Evolutionary conservation across 2,888 invertebrate species (phyloP).

Genomic region (Kryphioiulus occultus): DNA sequence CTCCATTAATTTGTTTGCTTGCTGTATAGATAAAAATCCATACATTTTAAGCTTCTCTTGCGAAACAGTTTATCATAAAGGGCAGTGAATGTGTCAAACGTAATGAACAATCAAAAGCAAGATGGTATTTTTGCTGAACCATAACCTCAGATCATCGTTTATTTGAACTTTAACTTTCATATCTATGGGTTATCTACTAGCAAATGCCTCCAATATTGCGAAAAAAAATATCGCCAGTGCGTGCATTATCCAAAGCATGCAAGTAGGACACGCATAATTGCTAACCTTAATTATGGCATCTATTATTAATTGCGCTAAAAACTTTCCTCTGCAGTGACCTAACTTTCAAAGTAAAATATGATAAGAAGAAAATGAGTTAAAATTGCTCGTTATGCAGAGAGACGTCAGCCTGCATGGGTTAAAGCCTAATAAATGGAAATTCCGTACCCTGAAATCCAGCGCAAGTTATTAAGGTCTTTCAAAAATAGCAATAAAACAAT

Average conservation of each 20-base stretch:
- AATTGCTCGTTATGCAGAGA: background rate
- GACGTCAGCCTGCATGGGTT: background rate
- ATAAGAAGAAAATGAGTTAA: constrained; percentile 20
- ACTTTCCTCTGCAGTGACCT: background rate
- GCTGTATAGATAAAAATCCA: background rate
- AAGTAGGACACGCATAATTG: background rate
- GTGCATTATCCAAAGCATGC: background rate
- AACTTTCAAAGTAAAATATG: background rate
- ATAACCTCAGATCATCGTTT: background rate
- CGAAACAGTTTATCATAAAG: background rate
- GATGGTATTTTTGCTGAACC: background rate
- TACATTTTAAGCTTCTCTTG: background rate
- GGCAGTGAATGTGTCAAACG: background rate
- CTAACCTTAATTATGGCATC: background rate
- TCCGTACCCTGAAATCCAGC: background rate
- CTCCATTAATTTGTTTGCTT: background rate
- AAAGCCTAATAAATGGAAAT: constrained; percentile 20
- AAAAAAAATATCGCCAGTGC: background rate
- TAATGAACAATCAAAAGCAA: background rate
- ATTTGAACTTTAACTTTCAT: background rate
- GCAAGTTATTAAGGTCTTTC: constrained; percentile 4
- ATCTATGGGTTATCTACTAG: constrained; percentile 6
- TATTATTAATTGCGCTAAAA: background rate
- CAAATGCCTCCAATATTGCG: too few species aligned
- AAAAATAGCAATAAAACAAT: constrained; percentile 29